Evolutionary conservation across 2,888 invertebrate species (phyloP), one percentile per base, ranked within the genome.

Genomic region (Oligia latruncula): DNA sequence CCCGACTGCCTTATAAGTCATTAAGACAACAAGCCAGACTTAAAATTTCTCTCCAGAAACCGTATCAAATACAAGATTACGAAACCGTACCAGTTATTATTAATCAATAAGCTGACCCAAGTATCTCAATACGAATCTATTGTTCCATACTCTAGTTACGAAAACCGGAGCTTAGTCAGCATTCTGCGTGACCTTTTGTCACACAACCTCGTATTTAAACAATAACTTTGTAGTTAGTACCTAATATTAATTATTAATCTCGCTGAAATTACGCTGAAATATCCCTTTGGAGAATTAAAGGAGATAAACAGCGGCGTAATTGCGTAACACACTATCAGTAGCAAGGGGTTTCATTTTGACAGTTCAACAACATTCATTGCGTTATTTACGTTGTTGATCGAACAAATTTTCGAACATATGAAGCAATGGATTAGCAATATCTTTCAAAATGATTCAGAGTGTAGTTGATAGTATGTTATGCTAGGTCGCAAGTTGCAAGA

Each of bases 231-330:
- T 60, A 55, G n/a, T 77, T 40, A 60, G 35, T 80, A 40, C 40
- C 35, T 35, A 29, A 4, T 40, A 71, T 58, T 72, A 82, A 65
- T 81, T 85, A 82, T 84, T 85, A 85, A 84, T 73, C 87, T 75
- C 52, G 74, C 77, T 77, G 74, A 71, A 85, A 81, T 81, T 75
- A 81, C 64, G 71, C 64, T 58, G 62, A 81, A 72, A 80, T 77
- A 83, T 84, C 75, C 78, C 77, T 88, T 81, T 65, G n/a, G 68
- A 74, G 64, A 86, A 80, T 74, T 78, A 80, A 73, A 86, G 66
- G 76, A 70, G 79, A 80, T 85, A 70, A 40, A 71, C 65, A 80
- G 85, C 46, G 11, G 9, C 0, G 46, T 11, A 46, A 46, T 46
- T 46, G 46, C 0, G 11, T 46, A 46, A 46, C 11, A 11, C 46